A percentile compares a stretch with the other conserved stretches of the same genome.
Conservation (phyloP, 2,113 vertebrate genomes). For the Typhlomys cinereus region DNA sequence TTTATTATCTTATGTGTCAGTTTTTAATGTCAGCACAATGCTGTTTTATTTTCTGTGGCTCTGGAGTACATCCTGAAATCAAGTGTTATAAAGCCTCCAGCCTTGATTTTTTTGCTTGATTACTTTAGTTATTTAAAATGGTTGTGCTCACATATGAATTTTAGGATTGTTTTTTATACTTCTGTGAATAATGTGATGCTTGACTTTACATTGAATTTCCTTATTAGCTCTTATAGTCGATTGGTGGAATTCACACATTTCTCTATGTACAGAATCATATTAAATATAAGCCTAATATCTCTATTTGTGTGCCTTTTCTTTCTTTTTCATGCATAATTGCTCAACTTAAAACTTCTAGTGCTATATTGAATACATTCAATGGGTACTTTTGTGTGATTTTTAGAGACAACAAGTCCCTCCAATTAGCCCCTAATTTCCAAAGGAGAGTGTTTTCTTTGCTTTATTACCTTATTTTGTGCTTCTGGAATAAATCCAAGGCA, state of each 20-base stretch:
- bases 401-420: neutral
- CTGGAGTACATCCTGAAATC: neutral
- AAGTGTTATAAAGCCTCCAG: neutral
- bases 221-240: neutral
- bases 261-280: neutral
- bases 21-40: neutral
- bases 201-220: neutral
- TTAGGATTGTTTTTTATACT: neutral
- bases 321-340: neutral
- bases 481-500: too few species aligned
- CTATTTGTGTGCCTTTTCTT: neutral
- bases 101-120: neutral
- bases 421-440: neutral
- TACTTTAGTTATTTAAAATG: neutral
- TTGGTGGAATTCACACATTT: neutral
- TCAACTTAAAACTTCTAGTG: neutral
- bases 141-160: too few species aligned
- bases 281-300: neutral
- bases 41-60: neutral
- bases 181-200: neutral
- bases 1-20: neutral
- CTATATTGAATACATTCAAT: neutral
- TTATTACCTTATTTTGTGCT: neutral
- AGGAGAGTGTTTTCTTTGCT: neutral
- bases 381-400: neutral